These are phyloP conservation scores for Miichthys miiuy DNA, from an alignment of 2,797 vertebrate genomes.

Conservation along the genomic window DNA sequence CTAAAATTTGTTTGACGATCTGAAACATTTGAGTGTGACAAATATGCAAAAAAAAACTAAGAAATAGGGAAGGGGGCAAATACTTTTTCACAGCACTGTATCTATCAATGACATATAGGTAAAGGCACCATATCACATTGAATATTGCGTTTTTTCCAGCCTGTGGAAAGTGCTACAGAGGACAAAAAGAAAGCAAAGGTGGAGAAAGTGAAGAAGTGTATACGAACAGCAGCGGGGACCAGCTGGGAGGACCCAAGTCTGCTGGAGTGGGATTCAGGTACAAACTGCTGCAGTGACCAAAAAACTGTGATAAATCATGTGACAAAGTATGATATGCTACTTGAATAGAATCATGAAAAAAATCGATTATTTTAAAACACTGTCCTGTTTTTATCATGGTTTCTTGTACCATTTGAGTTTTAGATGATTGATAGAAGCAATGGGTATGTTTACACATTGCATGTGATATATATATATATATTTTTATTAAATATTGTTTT, in stretches of 20 bases:
- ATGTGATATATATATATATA: too few relatives aligned
- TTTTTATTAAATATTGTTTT: too few relatives aligned
- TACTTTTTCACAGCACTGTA: too few relatives aligned
- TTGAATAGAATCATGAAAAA: background rate
- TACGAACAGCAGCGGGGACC: slow-evolving; percentile 91
- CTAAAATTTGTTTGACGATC: too few relatives aligned
- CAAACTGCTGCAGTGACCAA: background rate
- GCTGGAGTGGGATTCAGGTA: slow-evolving; percentile 92
- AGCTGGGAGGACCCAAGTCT: slow-evolving; percentile 93
- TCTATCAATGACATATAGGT: too few relatives aligned
- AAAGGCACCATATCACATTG: background rate
- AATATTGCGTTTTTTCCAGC: slow-evolving; percentile 62
- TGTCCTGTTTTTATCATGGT: background rate
- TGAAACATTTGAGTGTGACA: too few relatives aligned
- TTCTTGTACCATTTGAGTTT: background rate
- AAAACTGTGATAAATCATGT: background rate
- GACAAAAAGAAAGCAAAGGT: slow-evolving; percentile 90
- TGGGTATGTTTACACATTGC: background rate
- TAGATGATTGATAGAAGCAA: background rate
- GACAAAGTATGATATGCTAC: background rate
- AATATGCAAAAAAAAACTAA: too few relatives aligned
- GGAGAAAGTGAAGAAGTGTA: slow-evolving; percentile 92
- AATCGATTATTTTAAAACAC: background rate
- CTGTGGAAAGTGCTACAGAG: slow-evolving; percentile 85
- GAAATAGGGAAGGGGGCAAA: too few relatives aligned